Evolutionary conservation across 2,797 vertebrate genomes (phyloP), one percentile per base, ranked within the genome.

Genomic region (Menidia menidia): DNA sequence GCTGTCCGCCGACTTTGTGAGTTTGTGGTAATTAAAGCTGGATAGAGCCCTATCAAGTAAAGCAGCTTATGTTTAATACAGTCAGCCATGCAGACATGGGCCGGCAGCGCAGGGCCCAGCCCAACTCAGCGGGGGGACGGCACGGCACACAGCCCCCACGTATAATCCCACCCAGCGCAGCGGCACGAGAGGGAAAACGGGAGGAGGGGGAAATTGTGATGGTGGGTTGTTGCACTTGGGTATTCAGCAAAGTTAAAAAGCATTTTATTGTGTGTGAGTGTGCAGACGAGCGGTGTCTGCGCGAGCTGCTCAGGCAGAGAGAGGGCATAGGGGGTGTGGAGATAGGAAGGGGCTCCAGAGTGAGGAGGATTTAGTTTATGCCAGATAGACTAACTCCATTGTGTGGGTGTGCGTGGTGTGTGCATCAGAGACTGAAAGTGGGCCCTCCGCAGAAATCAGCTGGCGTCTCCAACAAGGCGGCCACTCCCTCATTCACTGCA

Each of bases 41-140:
- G 92, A 94, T 91, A 74, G 88, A 92, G 82, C 85, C 84, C 91
- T 91, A 93, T 94, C 92, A 94, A 91, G 91, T 84, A 94, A 94
- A 94, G 92, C 93, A 86, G 92, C 93, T 95, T 94, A 95, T 89
- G 89, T 88, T 92, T 93, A 93, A 93, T 93, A 89, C 91, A 92
- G 92, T 90, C 92, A 93, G 88, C 89, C 89, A 88, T 88, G 89
- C 87, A 86, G 83, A 85, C 85, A 78, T 60, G 77, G 90, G 77
- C 87, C 74, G 25, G 80, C 68, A 54, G 85, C 75, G 60, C 78
- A 72, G 4, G 61, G 82, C 74, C 74, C n/a, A 67, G 82, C 76
- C 77, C 39, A 19, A 79, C 62, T 11, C 61, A 42, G 76, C 78
- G 41, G 77, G 78, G 65, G 73, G 71, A 75, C 57, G 8, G 66